Conservation (phyloP, 1,140 invertebrate species). For the Cydia splendana region DNA sequence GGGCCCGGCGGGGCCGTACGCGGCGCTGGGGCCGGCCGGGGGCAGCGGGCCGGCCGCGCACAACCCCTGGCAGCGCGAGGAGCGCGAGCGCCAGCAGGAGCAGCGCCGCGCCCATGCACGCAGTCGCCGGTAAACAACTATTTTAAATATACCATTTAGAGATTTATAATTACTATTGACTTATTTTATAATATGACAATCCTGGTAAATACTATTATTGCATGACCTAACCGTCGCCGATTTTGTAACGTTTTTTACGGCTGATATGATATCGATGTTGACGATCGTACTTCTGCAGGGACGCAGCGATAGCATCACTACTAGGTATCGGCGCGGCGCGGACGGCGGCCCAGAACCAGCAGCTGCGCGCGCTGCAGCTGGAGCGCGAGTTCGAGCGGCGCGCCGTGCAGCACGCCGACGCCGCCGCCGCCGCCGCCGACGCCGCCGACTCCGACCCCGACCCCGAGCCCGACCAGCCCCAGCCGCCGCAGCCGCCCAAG, state of each 20-base stretch:
- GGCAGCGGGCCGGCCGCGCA: constrained; percentile 73
- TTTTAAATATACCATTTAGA: not conserved
- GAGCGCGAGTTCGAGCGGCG: constrained; percentile 94
- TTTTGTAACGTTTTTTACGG: too few species aligned
- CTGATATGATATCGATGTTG: not conserved
- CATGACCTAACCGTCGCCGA: too few species aligned
- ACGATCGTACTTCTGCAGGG: constrained; percentile 81
- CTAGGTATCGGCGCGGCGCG: constrained; percentile 81
- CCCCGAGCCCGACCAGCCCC: constrained; percentile 47
- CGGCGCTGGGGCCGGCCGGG: constrained; percentile 51
- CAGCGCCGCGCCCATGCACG: constrained; percentile 85
- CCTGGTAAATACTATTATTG: too few species aligned
- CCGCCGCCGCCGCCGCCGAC: constrained; percentile 46
- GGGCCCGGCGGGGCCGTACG: constrained; percentile 59
- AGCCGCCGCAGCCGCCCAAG: constrained; percentile 67
- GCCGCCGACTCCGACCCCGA: constrained; percentile 30
- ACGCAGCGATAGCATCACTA: constrained; percentile 91
- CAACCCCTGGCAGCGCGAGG: constrained; percentile 94
- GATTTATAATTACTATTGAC: too few species aligned
- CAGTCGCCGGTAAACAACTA: constrained; percentile 51
- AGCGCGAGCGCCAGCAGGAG: constrained; percentile 90
- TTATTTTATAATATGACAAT: too few species aligned
- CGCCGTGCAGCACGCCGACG: constrained; percentile 90
- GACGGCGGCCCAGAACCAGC: constrained; percentile 91
- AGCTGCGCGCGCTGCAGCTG: constrained; percentile 89